phyloP scores from a whole-genome alignment of 92 coral and sea anemone species.

The Desmophyllum pertusum region DNA sequence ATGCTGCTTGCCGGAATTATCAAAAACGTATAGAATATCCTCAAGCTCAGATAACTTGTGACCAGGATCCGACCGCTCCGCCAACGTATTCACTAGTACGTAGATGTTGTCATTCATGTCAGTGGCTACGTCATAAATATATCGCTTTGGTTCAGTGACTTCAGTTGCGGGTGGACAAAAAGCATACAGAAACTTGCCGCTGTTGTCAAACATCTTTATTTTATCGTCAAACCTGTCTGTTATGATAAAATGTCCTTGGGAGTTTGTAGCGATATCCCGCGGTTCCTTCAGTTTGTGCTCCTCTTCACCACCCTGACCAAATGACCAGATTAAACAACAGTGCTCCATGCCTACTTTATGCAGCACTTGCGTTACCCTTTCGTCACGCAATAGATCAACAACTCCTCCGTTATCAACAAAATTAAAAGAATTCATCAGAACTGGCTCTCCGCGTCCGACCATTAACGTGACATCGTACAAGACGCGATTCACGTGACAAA shows the following conservation, averaged over 20 bases:
- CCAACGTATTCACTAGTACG: not conserved
- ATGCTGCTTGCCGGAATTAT: not conserved
- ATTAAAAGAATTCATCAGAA: too few species aligned
- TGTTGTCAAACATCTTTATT: conserved; percentile 14
- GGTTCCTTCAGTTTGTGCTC: too few species aligned
- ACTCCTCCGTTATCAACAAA: too few species aligned
- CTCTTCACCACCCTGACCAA: conserved; percentile 17
- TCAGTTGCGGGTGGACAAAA: not conserved
- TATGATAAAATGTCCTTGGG: not conserved
- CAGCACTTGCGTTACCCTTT: too few species aligned
- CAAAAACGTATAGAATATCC: not conserved
- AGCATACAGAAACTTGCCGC: not conserved
- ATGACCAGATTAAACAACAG: not conserved
- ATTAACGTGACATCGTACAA: too few species aligned
- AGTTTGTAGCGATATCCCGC: conserved; percentile 13
- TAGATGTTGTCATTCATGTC: too few species aligned
- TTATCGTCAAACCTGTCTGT: not conserved
- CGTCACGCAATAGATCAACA: too few species aligned
- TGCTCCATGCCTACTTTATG: conserved; percentile 22
- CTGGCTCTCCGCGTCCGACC: too few species aligned
- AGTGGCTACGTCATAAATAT: too few species aligned
- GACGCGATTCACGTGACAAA: too few species aligned
- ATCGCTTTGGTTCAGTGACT: not conserved
- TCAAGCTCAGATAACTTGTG: not conserved
- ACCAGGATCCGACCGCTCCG: too few species aligned